Percentiles rank a stretch among this genome's conserved stretches.
These are phyloP conservation scores for Molossus alvarezi DNA, from an alignment of 2,797 vertebrate species.

Conservation along the genomic window DNA sequence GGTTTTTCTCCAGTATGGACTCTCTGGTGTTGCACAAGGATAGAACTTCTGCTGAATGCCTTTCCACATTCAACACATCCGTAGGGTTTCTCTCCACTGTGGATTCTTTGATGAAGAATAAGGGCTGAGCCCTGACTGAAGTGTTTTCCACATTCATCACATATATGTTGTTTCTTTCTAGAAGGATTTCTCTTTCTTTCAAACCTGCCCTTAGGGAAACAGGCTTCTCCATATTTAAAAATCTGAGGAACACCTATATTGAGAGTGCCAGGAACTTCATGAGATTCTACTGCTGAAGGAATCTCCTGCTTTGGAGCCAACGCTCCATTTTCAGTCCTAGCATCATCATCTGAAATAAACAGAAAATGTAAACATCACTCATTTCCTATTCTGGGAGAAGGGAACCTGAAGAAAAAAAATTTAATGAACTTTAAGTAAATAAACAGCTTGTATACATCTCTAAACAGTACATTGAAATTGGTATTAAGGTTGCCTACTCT, in stretches of 20 bases:
- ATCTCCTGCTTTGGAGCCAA: slow-evolving; percentile 83
- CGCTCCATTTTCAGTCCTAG: slow-evolving; percentile 81
- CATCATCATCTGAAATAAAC: slow-evolving; percentile 85
- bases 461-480: neutral
- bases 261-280: slow-evolving; percentile 79
- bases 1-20: slow-evolving; percentile 87
- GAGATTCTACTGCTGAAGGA: slow-evolving; percentile 76
- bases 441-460: neutral
- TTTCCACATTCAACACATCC: slow-evolving; percentile 87
- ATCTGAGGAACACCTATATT: slow-evolving; percentile 85
- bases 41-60: slow-evolving; percentile 86
- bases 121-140: slow-evolving; percentile 88
- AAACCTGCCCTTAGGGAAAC: slow-evolving; percentile 85
- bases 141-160: slow-evolving; percentile 87
- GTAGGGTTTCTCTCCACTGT: slow-evolving; percentile 87
- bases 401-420: neutral
- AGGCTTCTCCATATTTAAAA: slow-evolving; percentile 87
- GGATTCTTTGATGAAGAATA: slow-evolving; percentile 87
- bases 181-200: slow-evolving; percentile 87
- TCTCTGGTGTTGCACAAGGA: slow-evolving; percentile 86
- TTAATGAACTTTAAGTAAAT: slow-evolving; percentile 38
- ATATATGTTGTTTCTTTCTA: slow-evolving; percentile 87
- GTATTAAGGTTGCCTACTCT: neutral
- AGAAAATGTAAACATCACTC: slow-evolving; percentile 74
- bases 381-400: slow-evolving; percentile 28